Conservation (phyloP, 2,888 invertebrate genomes). For the Nemotelus pantherinus region DNA sequence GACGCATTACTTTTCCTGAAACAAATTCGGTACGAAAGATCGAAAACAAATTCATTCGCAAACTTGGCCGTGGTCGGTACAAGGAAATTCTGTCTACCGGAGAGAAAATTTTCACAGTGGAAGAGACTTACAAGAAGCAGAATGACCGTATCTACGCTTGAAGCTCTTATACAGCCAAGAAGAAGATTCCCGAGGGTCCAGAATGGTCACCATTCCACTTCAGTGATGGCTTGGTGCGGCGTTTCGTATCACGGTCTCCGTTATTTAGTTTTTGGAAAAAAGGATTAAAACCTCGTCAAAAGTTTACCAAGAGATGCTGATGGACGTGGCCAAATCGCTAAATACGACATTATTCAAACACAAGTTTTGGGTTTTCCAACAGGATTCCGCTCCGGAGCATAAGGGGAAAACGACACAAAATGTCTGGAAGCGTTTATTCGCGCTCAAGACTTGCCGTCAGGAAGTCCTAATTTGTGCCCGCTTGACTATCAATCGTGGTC, state of each 20-base stretch:
- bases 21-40: not conserved
- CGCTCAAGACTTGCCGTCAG: no score
- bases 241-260: no score
- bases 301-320: conserved; percentile 1
- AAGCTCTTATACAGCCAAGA: not conserved
- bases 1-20: not conserved
- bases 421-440: conserved; percentile 34
- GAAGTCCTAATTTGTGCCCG: no score
- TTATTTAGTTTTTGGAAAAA: no score
- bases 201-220: not conserved
- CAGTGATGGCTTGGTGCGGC: no score
- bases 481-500: no score
- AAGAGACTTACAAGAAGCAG: not conserved
- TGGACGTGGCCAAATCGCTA: conserved; percentile 64
- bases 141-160: not conserved
- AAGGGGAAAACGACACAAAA: not conserved
- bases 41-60: not conserved
- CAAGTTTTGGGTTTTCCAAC: not conserved
- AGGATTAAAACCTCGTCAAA: not conserved
- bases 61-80: not conserved
- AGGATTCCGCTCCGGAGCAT: conserved; percentile 1
- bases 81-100: not conserved
- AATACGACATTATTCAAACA: conserved; percentile 64
- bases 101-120: not conserved
- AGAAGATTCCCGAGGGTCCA: not conserved